Evolutionary conservation across 2,888 invertebrate species (phyloP), one percentile per base, ranked within the genome.

Genomic region (Erebia palarica): DNA sequence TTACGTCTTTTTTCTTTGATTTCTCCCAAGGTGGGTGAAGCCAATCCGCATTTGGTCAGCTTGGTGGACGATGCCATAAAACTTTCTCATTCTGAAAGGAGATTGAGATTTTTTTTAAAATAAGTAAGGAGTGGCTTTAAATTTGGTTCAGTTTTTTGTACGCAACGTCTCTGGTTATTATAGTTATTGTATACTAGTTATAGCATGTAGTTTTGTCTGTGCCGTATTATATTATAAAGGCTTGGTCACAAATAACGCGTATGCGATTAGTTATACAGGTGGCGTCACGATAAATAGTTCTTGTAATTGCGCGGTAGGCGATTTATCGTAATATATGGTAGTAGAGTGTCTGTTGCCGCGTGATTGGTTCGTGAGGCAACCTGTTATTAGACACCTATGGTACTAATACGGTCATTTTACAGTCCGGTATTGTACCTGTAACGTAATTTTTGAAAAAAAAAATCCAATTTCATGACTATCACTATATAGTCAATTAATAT

Each of bases 141-240:
- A 44, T 47, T 61, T 61, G 61, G 61, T 61, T 61, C 18, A 47
- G 14, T 49, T 63, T 63, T 63, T 55, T 14, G 21, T 47, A 7
- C 11, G 8, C 16, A 1, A 14, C 14, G 49, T 3, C 21, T 14
- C 3, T 16, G 16, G 21, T 63, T 49, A n/a, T 16, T 59, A 49
- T 63, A 47, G 63, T 63, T 10, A 49, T 14, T 66, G 57, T 57
- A 44, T 57, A 58, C 66, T 66, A 66, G 66, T 47, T 44, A 66
- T 66, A 66, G 66, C 44, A 18, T 47, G 58, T 59, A 47, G 67
- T 47, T 27, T 49, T 67, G 58, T 47, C 55, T 59, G 67, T 47
- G 59, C 18, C 36, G 42, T 55, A 65, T 21, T 21, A 16, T 58
- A 27, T 27, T 57, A 18, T 18, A 16, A 21, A 21, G 21, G 57